Base-by-base conservation (phyloP, 2,888 invertebrate genomes). In the Thera obeliscata region DNA sequence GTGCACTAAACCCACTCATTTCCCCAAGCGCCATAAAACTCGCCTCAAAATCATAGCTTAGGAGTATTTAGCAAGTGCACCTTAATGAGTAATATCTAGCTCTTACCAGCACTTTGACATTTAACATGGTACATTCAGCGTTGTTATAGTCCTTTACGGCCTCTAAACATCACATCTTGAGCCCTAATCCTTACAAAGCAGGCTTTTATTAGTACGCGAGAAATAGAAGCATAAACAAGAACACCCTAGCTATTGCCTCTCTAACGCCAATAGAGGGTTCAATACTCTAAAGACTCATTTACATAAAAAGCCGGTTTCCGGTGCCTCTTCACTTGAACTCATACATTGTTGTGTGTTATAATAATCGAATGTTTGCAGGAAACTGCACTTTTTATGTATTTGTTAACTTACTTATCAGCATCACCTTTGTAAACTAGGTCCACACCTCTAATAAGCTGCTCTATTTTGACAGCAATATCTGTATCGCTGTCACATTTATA, bases 221-320 rank as follows among this genome's bases (percentile, higher is more conserved):
- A 67, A 72, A 75, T 73, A 76, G 71, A 72, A 69, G 56, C 66
- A 69, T 65, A 69, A 61, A 66, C 69, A 74, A 76, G 77, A 79
- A 78, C 76, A 78, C 76, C 73, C 73, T 73, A 70, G 76, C 76
- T 77, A 86, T 88, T 85, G 83, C 79, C 77, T 80, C 85, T 91
- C 91, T 91, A 92, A 91, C 87, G 86, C 89, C 84, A 85, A 87
- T 88, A 85, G 86, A 76, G 86, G 79, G 91, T 90, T 92, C 91
- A 91, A 91, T 87, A 91, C 84, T 81, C 90, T 59, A 61, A 36
- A 9, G 12, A 12, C 33, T 6, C 48, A 55, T 48, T 41, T 38
- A 50, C n/a, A 33, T 11, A 49, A 41, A 56, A 61, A 64, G 33
- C 60, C n/a, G 50, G 59, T 54, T 12, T 1, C 12, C 38, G 7